Conservation (phyloP, 2,113 vertebrate species). For the Pongo abelii region DNA sequence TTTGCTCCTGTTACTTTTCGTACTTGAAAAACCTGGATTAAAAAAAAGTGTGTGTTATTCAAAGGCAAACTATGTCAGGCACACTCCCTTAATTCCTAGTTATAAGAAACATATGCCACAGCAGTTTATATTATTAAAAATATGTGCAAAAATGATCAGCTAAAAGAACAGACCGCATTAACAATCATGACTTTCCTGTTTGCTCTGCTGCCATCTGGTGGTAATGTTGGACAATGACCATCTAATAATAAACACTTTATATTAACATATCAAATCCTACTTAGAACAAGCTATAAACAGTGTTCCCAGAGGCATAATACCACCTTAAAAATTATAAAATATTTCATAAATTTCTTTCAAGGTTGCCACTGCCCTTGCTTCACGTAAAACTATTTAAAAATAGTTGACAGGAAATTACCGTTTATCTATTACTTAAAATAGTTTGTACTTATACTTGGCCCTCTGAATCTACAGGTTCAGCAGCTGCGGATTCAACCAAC, state of each 20-base stretch:
- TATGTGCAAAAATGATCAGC: background rate
- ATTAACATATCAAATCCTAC: background rate
- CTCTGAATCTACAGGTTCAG: background rate
- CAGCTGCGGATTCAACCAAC: background rate
- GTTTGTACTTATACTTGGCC: background rate
- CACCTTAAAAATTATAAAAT: slow-evolving; percentile 46
- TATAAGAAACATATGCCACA: slow-evolving; percentile 12
- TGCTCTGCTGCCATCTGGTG: slow-evolving; percentile 47
- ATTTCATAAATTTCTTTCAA: slow-evolving; percentile 31
- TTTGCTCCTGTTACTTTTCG: slow-evolving; percentile 95
- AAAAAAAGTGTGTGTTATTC: slow-evolving; percentile 54
- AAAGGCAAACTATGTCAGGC: background rate
- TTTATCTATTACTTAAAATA: slow-evolving; percentile 35
- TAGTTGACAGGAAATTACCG: slow-evolving; percentile 5
- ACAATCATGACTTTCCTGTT: slow-evolving; percentile 11
- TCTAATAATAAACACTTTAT: background rate
- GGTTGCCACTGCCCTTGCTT: background rate
- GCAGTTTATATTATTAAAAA: slow-evolving; percentile 41
- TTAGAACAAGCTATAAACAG: slow-evolving; percentile 1
- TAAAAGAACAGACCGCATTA: background rate
- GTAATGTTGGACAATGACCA: background rate
- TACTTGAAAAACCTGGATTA: slow-evolving; percentile 96
- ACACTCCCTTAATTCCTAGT: slow-evolving; percentile 16
- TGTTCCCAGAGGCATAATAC: background rate
- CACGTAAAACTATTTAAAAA: slow-evolving; percentile 36